Evolutionary conservation across 2,888 invertebrate species (phyloP), one percentile per base, ranked within the genome.

Genomic region (Sinotaia quadrata): DNA sequence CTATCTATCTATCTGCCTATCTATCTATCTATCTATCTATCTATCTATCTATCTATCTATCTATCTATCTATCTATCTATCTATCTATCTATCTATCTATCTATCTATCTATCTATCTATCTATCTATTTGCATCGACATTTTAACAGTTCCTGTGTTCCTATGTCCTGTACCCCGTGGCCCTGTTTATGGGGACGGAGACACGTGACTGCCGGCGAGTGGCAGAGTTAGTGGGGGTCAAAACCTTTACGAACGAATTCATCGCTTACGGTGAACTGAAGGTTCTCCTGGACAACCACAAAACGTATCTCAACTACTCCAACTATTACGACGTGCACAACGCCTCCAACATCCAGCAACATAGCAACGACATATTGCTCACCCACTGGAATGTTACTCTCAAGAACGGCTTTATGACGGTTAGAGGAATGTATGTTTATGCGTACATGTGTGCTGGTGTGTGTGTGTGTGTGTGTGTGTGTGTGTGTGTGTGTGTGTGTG

Each of bases 181-280:
- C 61, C 95, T 93, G 91, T 85, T 94, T n/a, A 94, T 98, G 93
- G 98, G 92, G 4, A 90, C 90, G 1, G 85, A 87, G 18, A 78
- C 84, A 59, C 90, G 91, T 0, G 93, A 95, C 77, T 94, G 94
- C 76, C 92, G 93, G 80, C 85, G 90, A 29, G 94, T 97, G 0
- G 97, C 93, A 0, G 91, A 92, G 47, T 90, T 97, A 7, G 93
- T 97, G 51, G 97, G 97, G 0, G 88, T 96, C 31, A 98, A 98
- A 89, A 94, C 94, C 0, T 92, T 95, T 21, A 92, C 96, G 15
- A 97, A 97, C 84, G 97, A 97, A 87, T 97, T 97, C 85, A 94
- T 96, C 0, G 97, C 97, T 0, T 97, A 95, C 85, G n/a, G 8
- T 24, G 21, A 27, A 24, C 65, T 65, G 21, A 31, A 41, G 29